Evolutionary conservation across 2,113 vertebrate genomes (phyloP).

Genomic region (Choloepus hoffmanni): DNA sequence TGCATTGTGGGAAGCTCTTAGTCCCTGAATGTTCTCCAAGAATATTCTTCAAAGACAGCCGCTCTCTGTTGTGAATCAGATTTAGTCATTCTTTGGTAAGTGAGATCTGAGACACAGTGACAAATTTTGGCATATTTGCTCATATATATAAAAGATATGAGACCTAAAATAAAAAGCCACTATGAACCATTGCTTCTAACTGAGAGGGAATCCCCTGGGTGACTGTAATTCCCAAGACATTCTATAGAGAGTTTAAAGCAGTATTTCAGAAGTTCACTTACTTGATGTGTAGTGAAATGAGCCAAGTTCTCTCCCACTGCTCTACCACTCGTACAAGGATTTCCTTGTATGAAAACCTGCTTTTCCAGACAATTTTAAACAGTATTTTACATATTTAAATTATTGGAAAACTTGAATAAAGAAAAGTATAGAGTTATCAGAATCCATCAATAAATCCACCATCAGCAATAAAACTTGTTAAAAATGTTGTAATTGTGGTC

Average conservation of each 20-base stretch:
- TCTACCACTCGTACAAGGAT: not conserved
- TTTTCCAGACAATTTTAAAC: not conserved
- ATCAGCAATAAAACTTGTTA: not conserved
- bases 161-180: not conserved
- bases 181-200: not conserved
- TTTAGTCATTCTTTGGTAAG: not conserved
- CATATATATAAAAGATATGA: not conserved
- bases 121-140: not conserved
- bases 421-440: not conserved
- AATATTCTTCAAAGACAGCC: not conserved
- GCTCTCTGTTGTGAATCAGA: not conserved
- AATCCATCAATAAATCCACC: not conserved
- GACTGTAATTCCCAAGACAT: not conserved
- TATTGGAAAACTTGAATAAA: conserved; percentile 2
- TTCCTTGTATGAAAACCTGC: not conserved
- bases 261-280: not conserved
- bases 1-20: not conserved
- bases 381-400: not conserved
- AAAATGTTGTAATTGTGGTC: not conserved
- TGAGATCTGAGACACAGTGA: not conserved
- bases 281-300: not conserved
- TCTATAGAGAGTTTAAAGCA: not conserved
- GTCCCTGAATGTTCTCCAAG: not conserved
- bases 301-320: not conserved
- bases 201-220: not conserved